phyloP scores from a whole-genome alignment of 2,797 vertebrate species.

The Sebastes vulpes region DNA sequence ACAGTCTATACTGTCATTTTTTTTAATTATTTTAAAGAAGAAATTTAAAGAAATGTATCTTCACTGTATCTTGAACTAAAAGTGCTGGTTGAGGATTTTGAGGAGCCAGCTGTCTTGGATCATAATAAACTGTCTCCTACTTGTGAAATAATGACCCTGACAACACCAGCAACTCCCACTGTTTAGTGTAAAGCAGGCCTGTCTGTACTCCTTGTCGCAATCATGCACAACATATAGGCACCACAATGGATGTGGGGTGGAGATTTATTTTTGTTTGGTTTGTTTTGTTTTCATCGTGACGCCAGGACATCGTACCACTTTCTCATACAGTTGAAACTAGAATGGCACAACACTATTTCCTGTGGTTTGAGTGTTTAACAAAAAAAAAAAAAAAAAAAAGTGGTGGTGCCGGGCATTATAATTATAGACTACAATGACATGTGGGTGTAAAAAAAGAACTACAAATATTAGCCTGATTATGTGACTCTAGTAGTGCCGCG shows the following conservation, averaged over 20 bases:
- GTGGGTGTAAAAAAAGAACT: background rate
- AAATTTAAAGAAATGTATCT: background rate
- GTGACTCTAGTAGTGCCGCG: background rate
- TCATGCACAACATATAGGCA: conserved; percentile 37
- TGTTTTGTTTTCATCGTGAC: conserved; percentile 64
- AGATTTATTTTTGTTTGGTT: conserved; percentile 32
- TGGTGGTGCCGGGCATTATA: background rate
- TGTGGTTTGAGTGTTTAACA: conserved; percentile 1
- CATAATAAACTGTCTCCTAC: background rate
- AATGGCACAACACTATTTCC: conserved; percentile 40
- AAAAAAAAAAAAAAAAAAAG: conserved; percentile 1
- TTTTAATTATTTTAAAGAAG: background rate
- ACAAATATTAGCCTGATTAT: background rate
- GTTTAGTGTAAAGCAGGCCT: background rate
- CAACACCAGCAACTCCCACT: background rate
- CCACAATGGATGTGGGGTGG: conserved; percentile 58
- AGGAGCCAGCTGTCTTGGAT: background rate
- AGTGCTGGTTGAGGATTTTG: background rate
- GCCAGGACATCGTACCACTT: conserved; percentile 62
- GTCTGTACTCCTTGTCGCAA: background rate
- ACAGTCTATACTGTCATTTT: fast-evolving
- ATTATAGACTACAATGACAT: background rate
- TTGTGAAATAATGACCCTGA: background rate
- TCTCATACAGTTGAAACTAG: conserved; percentile 46
- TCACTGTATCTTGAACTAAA: background rate